phyloP scores from a whole-genome alignment of 2,888 invertebrate genomes.

The Toxonevra muliebris region DNA sequence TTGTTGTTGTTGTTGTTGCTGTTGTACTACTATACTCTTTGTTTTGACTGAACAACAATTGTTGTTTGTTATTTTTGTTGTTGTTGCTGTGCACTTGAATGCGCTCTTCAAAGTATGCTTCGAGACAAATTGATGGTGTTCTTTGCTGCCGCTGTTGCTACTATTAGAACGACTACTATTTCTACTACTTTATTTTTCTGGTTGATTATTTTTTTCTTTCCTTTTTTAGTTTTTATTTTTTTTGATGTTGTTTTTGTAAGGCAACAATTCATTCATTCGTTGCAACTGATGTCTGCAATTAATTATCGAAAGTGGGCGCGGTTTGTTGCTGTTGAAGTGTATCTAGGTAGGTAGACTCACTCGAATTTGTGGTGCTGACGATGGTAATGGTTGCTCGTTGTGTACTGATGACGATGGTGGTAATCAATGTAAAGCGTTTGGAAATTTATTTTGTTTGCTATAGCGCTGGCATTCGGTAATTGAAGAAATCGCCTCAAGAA shows the following conservation, averaged over 20 bases:
- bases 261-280: conserved; percentile 35
- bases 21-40: conserved; percentile 1
- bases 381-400: not conserved
- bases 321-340: conserved; percentile 39
- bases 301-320: conserved; percentile 62
- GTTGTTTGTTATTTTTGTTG: not conserved
- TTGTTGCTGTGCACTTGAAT: conserved; percentile 32
- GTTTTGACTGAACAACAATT: not conserved
- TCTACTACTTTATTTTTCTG: conserved; percentile 4
- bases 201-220: not conserved
- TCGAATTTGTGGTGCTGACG: not conserved
- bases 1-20: conserved; percentile 5
- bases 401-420: not conserved
- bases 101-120: conserved; percentile 40
- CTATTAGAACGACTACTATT: conserved; percentile 4
- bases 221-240: conserved; percentile 27
- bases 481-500: conserved; percentile 33
- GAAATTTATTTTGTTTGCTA: conserved; percentile 56
- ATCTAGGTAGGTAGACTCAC: not conserved
- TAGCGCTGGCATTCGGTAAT: conserved; percentile 35
- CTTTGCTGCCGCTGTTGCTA: conserved; percentile 6
- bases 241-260: conserved; percentile 30
- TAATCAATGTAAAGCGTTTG: conserved; percentile 21
- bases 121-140: conserved; percentile 59
- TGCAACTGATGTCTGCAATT: conserved; percentile 64